phyloP scores from a whole-genome alignment of 2,797 vertebrate genomes.

The Sebastes cheni region DNA sequence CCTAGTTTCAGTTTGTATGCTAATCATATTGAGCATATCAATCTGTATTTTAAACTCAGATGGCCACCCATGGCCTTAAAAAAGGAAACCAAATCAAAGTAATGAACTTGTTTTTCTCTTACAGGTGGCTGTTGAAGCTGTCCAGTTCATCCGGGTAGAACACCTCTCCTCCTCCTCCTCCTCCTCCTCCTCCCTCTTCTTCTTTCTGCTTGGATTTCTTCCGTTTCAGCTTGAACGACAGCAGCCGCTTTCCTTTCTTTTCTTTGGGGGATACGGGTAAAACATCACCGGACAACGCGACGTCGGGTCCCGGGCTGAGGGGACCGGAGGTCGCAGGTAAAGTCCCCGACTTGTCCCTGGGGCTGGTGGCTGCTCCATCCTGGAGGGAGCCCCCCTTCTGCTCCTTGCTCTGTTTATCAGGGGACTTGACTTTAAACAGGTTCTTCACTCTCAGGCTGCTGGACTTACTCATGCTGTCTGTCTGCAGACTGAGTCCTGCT shows the following conservation, averaged over 20 bases:
- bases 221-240: slow-evolving; percentile 49
- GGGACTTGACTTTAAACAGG: slow-evolving; percentile 62
- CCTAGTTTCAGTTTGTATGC: too few species aligned
- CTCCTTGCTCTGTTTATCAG: slow-evolving; percentile 52
- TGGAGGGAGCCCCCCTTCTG: not conserved
- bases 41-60: too few species aligned
- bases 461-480: slow-evolving; percentile 69
- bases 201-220: slow-evolving; percentile 56
- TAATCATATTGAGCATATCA: too few species aligned
- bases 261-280: slow-evolving; percentile 31
- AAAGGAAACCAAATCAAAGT: not conserved
- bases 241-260: slow-evolving; percentile 52
- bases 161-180: slow-evolving; percentile 34
- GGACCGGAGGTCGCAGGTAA: slow-evolving; percentile 2
- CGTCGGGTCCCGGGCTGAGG: slow-evolving; percentile 9
- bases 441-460: slow-evolving; percentile 51
- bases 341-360: not conserved
- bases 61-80: too few species aligned
- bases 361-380: slow-evolving; percentile 28
- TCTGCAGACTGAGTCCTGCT: not conserved
- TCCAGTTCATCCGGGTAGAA: slow-evolving; percentile 57
- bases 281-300: not conserved
- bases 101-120: not conserved
- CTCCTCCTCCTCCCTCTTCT: slow-evolving; percentile 18
- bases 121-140: slow-evolving; percentile 54